These are phyloP conservation scores for Falcunculus frontatus DNA, from an alignment of 2,113 vertebrate genomes.

Conservation along the genomic window DNA sequence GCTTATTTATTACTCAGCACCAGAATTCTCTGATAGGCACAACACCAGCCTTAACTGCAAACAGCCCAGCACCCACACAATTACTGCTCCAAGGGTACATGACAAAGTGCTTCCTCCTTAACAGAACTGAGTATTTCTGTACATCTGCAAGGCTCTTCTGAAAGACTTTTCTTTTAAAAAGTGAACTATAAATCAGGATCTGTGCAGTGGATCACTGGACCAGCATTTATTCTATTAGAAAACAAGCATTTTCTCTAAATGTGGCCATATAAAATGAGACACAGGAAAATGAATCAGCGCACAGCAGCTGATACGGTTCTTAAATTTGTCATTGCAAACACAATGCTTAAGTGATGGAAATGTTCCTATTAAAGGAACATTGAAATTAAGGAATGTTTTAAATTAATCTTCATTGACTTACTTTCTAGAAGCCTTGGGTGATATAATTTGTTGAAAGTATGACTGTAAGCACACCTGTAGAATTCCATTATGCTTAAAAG, in stretches of 20 bases:
- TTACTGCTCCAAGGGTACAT: background rate
- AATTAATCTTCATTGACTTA: background rate
- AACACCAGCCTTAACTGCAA: background rate
- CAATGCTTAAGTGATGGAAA: background rate
- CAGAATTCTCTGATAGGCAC: background rate
- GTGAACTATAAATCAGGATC: background rate
- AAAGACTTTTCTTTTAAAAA: background rate
- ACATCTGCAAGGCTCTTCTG: background rate
- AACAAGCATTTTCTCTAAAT: background rate
- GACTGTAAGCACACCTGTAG: background rate
- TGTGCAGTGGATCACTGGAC: background rate
- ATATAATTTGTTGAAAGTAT: background rate
- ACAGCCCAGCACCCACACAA: background rate
- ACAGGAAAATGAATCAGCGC: background rate
- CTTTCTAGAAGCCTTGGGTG: background rate
- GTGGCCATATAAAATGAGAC: background rate
- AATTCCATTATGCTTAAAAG: background rate
- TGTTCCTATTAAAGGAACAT: background rate
- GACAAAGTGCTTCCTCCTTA: background rate
- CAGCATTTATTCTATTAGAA: background rate
- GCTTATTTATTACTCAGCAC: background rate
- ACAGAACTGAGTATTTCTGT: accelerated
- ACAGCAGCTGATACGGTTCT: background rate
- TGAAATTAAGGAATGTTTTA: background rate
- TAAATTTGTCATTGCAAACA: background rate